Evolutionary conservation across 2,797 vertebrate genomes (phyloP), one percentile per base, ranked within the genome.

Genomic region (Natrix natrix): DNA sequence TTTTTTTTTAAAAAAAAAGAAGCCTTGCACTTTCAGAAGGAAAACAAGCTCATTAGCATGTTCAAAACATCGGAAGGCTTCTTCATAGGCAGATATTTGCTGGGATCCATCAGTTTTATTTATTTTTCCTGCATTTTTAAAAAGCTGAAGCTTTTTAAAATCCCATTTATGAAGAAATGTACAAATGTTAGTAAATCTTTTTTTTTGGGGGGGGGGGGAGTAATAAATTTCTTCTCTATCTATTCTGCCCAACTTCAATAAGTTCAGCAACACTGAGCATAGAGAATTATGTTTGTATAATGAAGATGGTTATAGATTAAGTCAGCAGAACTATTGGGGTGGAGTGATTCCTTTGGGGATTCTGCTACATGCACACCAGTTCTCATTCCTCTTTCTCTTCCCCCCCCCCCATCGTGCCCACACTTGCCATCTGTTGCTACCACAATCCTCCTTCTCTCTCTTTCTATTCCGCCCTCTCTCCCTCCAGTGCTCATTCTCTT

Each of bases 191-290:
- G 8, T 32, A 90, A 69, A 12, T 90, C n/a, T n/a, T 89, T 28
- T 43, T 54, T 20, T 54, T 60, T n/a, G n/a, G n/a, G n/a, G 6
- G 6, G 5, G 3, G 26, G 0, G 5, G 2, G 0, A 20, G 8
- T 14, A 89, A 48, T 24, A 43, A 22, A 69, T 55, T 90, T 32
- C 61, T 69, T n/a, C n/a, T 20, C 26, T 55, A 14, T 11, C 48
- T 66, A 22, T n/a, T 54, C 28, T 8, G 28, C 48, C 26, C 89
- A 55, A 69, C n/a, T 55, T 90, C 48, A 69, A 4, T 32, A 28
- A 60, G 57, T 61, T 26, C 43, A 20, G 61, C 48, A 55, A 12
- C 66, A 66, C 89, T 8, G 28, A 69, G 43, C 48, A 32, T 66
- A 20, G 48, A 69, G 10, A 56, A 83, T 83, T 83, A 83, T 24